A percentile compares a stretch with the other conserved stretches of the same genome.
These are phyloP conservation scores for Didymodactylos carnosus DNA, from an alignment of 2,888 invertebrate species.

Conservation along the genomic window DNA sequence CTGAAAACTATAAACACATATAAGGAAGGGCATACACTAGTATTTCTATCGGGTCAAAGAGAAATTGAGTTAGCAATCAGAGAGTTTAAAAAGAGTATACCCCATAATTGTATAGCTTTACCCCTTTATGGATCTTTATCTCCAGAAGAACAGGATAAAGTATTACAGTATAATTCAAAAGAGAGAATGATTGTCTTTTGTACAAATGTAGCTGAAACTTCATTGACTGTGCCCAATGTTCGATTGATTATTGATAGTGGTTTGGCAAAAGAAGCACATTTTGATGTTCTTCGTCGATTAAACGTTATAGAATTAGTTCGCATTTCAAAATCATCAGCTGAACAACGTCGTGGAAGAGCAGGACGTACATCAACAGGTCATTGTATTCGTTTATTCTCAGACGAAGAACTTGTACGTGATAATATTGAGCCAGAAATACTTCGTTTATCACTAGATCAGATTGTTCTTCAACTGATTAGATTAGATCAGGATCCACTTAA, in stretches of 20 bases:
- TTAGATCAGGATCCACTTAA: conserved; percentile 6
- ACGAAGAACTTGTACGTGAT: conserved; percentile 70
- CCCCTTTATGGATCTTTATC: conserved; percentile 79
- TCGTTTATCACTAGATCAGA: conserved; percentile 72
- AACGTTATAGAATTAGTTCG: too few relatives aligned
- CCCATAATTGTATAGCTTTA: too few relatives aligned
- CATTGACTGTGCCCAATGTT: conserved; percentile 78
- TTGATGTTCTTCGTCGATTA: too few relatives aligned
- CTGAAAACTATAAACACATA: too few relatives aligned
- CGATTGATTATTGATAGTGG: conserved; percentile 88
- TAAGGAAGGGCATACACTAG: too few relatives aligned
- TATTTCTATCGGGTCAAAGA: too few relatives aligned
- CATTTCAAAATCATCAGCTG: conserved; percentile 77
- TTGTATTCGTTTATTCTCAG: conserved; percentile 52
- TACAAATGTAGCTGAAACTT: conserved; percentile 96
- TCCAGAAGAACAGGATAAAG: conserved; percentile 52
- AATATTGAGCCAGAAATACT: conserved; percentile 72
- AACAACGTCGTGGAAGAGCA: conserved; percentile 77
- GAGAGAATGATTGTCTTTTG: too few relatives aligned
- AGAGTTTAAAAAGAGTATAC: too few relatives aligned
- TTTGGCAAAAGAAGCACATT: conserved; percentile 50
- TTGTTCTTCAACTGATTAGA: conserved; percentile 82
- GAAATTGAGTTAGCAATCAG: too few relatives aligned
- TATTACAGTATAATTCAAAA: conserved; percentile 46
- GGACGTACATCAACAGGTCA: conserved; percentile 63